A percentile compares a stretch with the other conserved stretches of the same genome.
Conservation (phyloP, 2,797 vertebrate species). For the Rachycentron canadum region DNA sequence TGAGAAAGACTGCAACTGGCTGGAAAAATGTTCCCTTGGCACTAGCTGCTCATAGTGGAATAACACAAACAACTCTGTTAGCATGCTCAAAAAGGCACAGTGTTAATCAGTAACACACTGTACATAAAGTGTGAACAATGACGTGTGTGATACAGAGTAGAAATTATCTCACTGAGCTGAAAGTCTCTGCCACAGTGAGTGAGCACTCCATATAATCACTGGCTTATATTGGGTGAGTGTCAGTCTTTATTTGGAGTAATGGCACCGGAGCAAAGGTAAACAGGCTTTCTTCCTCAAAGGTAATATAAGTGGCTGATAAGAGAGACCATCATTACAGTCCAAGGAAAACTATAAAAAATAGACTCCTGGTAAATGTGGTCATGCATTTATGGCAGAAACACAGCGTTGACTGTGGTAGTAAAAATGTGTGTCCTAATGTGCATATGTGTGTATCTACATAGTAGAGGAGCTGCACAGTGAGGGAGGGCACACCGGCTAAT, state of each 20-base stretch:
- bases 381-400: conserved; percentile 29
- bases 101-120: conserved; percentile 65
- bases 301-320: conserved; percentile 61
- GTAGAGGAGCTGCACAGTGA: conserved; percentile 17
- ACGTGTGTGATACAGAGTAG: conserved; percentile 17
- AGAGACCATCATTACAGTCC: conserved; percentile 62
- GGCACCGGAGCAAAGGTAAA: conserved; percentile 53
- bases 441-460: conserved; percentile 13
- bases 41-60: neutral
- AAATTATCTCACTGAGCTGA: conserved; percentile 43
- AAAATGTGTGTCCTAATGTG: neutral
- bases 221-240: conserved; percentile 37
- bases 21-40: conserved; percentile 15
- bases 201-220: conserved; percentile 42
- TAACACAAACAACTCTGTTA: conserved; percentile 28
- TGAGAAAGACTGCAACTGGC: neutral
- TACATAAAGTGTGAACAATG: conserved; percentile 30
- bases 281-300: conserved; percentile 53
- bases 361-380: conserved; percentile 34
- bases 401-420: conserved; percentile 20
- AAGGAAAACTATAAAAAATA: conserved; percentile 62
- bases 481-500: conserved; percentile 57
- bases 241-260: conserved; percentile 72
- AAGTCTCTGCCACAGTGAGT: conserved; percentile 43
- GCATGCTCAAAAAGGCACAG: conserved; percentile 2